These are phyloP conservation scores for Tiaroga cobitis DNA, from an alignment of 2,797 vertebrate genomes.

Conservation along the genomic window DNA sequence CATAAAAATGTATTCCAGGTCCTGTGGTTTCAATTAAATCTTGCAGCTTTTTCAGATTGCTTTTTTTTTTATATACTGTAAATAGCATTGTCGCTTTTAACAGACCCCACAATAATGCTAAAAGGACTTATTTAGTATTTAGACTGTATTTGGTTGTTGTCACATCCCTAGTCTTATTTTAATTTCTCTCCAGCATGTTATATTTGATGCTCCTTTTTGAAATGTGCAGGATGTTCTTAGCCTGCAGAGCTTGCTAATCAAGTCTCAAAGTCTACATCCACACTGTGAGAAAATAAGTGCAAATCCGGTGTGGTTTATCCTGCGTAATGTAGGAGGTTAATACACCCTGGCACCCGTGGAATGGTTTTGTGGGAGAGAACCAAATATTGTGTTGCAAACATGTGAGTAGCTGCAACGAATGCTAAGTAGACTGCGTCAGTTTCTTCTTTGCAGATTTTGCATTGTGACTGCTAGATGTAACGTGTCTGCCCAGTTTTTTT, in stretches of 20 bases:
- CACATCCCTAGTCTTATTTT: constrained; percentile 16
- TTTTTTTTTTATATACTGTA: constrained; percentile 29
- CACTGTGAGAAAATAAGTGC: constrained; percentile 57
- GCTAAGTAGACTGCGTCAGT: constrained; percentile 45
- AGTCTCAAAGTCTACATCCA: constrained; percentile 47
- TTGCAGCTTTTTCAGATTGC: constrained; percentile 32
- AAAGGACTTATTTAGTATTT: constrained; percentile 28
- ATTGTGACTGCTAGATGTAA: constrained; percentile 36
- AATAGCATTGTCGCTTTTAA: constrained; percentile 28
- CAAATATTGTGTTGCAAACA: constrained; percentile 58
- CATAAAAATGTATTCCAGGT: constrained; percentile 35
- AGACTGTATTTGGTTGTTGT: constrained; percentile 15
- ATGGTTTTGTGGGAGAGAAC: constrained; percentile 56
- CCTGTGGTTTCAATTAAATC: constrained; percentile 47
- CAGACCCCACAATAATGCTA: constrained; percentile 6
- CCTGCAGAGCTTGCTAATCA: constrained; percentile 46
- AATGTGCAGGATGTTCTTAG: constrained; percentile 46
- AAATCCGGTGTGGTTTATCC: constrained; percentile 57
- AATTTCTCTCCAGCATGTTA: constrained; percentile 22
- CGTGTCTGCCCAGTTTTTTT: neutral
- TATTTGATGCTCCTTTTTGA: constrained; percentile 31
- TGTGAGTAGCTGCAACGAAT: constrained; percentile 54
- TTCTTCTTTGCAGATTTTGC: constrained; percentile 21
- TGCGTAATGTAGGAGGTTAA: constrained; percentile 62
- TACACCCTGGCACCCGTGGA: constrained; percentile 55